Base-by-base conservation (phyloP, 2,113 vertebrate genomes). In the Erpornis zantholeuca region DNA sequence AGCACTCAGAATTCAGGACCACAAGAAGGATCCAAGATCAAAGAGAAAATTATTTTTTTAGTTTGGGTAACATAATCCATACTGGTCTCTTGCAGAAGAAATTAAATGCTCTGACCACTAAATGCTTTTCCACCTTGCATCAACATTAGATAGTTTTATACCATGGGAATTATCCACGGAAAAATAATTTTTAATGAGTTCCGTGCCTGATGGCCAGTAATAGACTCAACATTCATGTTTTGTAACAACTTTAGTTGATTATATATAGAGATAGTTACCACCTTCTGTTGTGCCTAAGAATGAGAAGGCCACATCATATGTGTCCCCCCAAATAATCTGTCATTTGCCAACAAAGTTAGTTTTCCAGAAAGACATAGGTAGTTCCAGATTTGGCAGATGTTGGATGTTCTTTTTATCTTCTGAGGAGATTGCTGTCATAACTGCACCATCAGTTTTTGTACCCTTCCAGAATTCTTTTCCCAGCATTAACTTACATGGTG, bases 291-390 rank as follows among this genome's bases (percentile, higher is more conserved):
- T 50, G 24, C 8, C 16, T 40, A 24, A 28, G 44, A 65, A 29
- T 31, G 9, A 28, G 2, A 5, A 72, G 9, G 2, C 3, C 72
- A 24, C 8, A 28, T 73, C 31, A 72, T 4, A 75, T 7, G 0
- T 33, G 7, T 5, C 7, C 9, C 6, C 2, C 1, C 5, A 60
- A 29, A 70, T 22, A 42, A 29, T 49, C 6, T 72, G n/a, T 42
- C 27, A 59, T 22, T 69, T 11, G 0, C 6, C 25, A 57, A 12
- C 3, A 47, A 36, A 2, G 1, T 53, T 40, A n/a, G 10, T 47
- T 88, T 72, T 33, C 42, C 17, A 65, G 36, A 69, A 82, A 72
- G 24, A 12, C 21, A 24, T 42, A 28, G 7, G 18, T 65, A 75
- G 14, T 35, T 94, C 45, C n/a, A 83, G 8, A 38, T 65, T 47